These are phyloP conservation scores for Peromyscus attwateri DNA, from an alignment of 2,797 vertebrate species.

Conservation along the genomic window DNA sequence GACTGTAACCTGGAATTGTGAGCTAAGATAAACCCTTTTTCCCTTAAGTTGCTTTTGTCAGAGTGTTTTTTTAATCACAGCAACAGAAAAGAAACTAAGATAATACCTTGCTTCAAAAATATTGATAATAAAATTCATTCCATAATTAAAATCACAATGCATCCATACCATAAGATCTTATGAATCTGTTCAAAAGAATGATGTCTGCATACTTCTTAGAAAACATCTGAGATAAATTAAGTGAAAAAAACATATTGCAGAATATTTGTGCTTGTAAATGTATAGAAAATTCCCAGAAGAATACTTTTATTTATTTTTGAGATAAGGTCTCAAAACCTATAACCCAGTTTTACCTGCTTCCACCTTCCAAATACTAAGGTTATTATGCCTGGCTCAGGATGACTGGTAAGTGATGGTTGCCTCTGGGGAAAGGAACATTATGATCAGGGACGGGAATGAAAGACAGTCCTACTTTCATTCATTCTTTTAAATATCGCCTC, in stretches of 20 bases:
- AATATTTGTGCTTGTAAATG: constrained; percentile 33
- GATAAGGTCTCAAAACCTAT: neutral
- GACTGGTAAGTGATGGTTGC: neutral
- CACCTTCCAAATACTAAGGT: neutral
- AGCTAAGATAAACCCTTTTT: neutral
- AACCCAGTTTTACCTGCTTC: neutral
- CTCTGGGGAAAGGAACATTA: neutral
- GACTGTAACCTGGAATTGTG: neutral
- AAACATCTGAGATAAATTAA: constrained; percentile 2
- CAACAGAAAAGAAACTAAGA: neutral
- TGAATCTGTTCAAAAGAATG: constrained; percentile 40
- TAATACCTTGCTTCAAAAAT: constrained; percentile 33
- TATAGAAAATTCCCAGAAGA: constrained; percentile 10
- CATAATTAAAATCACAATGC: neutral
- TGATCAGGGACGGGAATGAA: neutral
- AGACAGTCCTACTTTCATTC: constrained; percentile 27
- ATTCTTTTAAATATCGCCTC: constrained; percentile 36
- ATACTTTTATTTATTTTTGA: neutral
- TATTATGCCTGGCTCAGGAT: neutral
- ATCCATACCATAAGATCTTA: constrained; percentile 11
- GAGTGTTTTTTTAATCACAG: neutral
- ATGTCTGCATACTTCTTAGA: neutral
- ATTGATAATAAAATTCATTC: constrained; percentile 37
- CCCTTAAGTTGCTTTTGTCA: neutral
- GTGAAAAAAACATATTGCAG: neutral